A percentile compares a stretch with the other conserved stretches of the same genome.
phyloP scores from a whole-genome alignment of 2,113 vertebrate species.

The Pomatostomus ruficeps region DNA sequence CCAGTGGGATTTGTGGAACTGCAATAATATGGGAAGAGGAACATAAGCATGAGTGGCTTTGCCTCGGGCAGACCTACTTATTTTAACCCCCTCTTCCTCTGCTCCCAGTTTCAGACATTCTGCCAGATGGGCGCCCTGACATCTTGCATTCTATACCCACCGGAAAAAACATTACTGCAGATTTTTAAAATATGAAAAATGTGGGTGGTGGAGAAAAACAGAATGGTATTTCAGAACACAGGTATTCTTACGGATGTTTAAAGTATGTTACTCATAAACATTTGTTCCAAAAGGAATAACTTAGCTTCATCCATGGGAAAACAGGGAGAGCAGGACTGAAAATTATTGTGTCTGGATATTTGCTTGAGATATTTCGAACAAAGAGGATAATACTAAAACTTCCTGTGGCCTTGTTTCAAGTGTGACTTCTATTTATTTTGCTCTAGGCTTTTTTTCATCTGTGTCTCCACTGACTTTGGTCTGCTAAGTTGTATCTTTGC shows the following conservation, averaged over 20 bases:
- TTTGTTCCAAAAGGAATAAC: background rate
- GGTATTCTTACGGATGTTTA: background rate
- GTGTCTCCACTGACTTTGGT: background rate
- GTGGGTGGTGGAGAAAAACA: background rate
- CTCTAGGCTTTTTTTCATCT: background rate
- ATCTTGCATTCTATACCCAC: background rate
- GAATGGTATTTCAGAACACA: background rate
- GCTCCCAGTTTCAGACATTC: background rate
- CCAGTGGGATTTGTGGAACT: background rate
- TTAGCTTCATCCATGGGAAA: background rate
- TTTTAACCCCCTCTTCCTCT: background rate
- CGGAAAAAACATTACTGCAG: background rate
- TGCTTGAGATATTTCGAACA: background rate
- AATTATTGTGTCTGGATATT: background rate
- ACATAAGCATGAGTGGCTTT: background rate
- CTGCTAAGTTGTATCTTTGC: background rate
- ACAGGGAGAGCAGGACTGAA: background rate
- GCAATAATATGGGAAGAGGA: background rate
- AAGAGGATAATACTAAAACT: background rate
- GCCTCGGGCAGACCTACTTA: background rate
- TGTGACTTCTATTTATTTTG: background rate
- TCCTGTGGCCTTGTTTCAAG: background rate
- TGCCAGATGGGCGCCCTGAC: background rate
- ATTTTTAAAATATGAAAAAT: background rate
- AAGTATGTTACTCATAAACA: background rate